These are phyloP conservation scores for Teinopalpus imperialis DNA, from an alignment of 2,888 invertebrate genomes.

Conservation along the genomic window DNA sequence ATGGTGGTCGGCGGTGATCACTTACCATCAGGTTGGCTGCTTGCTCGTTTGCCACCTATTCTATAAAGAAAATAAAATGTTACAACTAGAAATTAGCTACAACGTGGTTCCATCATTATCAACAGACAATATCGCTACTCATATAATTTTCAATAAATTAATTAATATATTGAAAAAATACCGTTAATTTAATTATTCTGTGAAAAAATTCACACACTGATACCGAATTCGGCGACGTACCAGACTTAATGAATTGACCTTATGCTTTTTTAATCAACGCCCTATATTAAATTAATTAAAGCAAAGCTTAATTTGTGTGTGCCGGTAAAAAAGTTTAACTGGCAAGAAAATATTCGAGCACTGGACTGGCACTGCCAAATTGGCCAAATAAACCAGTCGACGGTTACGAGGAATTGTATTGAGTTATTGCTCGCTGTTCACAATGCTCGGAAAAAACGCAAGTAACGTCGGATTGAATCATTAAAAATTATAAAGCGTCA, in stretches of 20 bases:
- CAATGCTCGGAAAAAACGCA: constrained; percentile 1
- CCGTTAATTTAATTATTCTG: neutral
- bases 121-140: too few relatives aligned
- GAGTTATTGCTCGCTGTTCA: constrained; percentile 7
- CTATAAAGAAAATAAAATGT: too few relatives aligned
- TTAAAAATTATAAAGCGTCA: too few relatives aligned
- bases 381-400: constrained; percentile 2
- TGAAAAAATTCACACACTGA: constrained; percentile 7
- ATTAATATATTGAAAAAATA: too few relatives aligned
- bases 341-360: neutral
- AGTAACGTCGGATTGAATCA: constrained; percentile 9
- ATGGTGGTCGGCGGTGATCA: too few relatives aligned
- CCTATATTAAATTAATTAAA: constrained; percentile 14
- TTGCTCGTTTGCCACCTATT: too few relatives aligned
- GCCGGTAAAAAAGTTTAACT: neutral
- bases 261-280: neutral
- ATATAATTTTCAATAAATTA: too few relatives aligned
- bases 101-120: too few relatives aligned
- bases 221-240: neutral
- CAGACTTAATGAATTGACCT: constrained; percentile 4
- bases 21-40: too few relatives aligned
- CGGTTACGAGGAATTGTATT: constrained; percentile 13
- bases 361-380: neutral
- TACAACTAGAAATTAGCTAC: too few relatives aligned
- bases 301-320: constrained; percentile 13